Conservation (phyloP, 1,140 invertebrate genomes). For the Akabosia matsudoensis region DNA sequence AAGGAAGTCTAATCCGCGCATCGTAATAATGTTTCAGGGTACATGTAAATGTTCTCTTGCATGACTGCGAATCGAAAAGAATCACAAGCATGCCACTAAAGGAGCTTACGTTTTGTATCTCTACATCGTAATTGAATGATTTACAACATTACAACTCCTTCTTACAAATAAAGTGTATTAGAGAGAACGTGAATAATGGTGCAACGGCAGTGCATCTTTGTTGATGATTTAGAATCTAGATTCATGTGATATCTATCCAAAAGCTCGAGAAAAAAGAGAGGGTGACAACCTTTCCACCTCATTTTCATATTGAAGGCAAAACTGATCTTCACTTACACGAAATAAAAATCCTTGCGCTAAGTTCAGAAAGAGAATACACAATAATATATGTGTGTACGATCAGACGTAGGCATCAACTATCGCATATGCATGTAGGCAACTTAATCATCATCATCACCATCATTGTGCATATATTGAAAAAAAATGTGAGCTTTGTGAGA, state of each 20-base stretch:
- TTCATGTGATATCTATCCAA: neutral
- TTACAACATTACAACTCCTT: neutral
- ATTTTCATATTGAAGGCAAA: conserved; percentile 22
- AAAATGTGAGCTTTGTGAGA: neutral
- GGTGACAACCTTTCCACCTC: conserved; percentile 24
- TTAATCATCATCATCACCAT: too few species aligned
- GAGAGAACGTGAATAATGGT: neutral
- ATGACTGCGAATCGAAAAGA: too few species aligned
- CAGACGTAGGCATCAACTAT: neutral
- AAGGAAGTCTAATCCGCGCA: neutral
- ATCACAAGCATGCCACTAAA: too few species aligned
- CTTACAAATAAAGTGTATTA: neutral
- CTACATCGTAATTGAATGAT: too few species aligned
- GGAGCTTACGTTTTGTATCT: too few species aligned
- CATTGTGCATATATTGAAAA: neutral
- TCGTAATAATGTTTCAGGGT: neutral
- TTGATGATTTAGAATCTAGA: neutral
- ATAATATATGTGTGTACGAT: neutral
- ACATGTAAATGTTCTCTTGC: too few species aligned
- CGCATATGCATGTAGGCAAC: too few species aligned
- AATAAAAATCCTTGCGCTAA: neutral
- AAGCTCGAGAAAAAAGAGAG: neutral
- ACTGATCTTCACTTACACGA: conserved; percentile 5
- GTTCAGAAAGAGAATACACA: neutral
- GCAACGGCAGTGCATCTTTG: neutral